Base-by-base conservation (phyloP, 35 echinoderm and acorn worm species). In the Eucidaris tribuloides region DNA sequence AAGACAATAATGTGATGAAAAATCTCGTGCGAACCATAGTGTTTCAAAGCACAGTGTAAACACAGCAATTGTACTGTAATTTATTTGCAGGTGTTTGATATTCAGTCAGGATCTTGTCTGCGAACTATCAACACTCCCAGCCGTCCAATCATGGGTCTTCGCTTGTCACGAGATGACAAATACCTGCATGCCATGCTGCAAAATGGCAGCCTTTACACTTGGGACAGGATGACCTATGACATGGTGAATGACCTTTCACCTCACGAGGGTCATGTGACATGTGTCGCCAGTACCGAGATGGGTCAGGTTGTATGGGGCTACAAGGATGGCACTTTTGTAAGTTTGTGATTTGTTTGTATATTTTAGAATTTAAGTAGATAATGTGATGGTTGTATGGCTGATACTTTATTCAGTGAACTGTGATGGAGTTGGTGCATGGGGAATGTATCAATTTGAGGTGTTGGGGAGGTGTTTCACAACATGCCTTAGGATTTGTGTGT, bases 281-380 rank as follows among this genome's bases (percentile, higher is more conserved):
- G 65, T 28, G 42, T 71, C 34, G 62, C 42, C 13, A 65, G 42
- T 25, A 72, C 63, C 5, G 42, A 40, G 7, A 29, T 22, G 43
- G 62, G 45, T 32, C 59, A 29, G 18, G 44, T 84, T 7, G 82
- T 29, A 30, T 71, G 35, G 42, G 62, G 40, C 19, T 71, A 41
- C 6, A 34, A 25, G 14, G 82, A 84, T 84, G 82, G 82, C 11
- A 84, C 40, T 32, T 65, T 84, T 63, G 82, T 84, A 45, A 84
- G 81, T 63, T 45, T 29, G 11, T 11, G 48, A 11, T 52, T 11
- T 52, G 48, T 52, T n/a, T 11, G 48, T 52, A n/a, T n/a, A n/a
- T n/a, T n/a, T n/a, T n/a, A n/a, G n/a, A n/a, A n/a, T n/a, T n/a
- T n/a, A n/a, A n/a, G n/a, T n/a, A n/a, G n/a, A n/a, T n/a, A n/a